phyloP scores from a whole-genome alignment of 2,113 vertebrate genomes.

The Uropsilus gracilis region DNA sequence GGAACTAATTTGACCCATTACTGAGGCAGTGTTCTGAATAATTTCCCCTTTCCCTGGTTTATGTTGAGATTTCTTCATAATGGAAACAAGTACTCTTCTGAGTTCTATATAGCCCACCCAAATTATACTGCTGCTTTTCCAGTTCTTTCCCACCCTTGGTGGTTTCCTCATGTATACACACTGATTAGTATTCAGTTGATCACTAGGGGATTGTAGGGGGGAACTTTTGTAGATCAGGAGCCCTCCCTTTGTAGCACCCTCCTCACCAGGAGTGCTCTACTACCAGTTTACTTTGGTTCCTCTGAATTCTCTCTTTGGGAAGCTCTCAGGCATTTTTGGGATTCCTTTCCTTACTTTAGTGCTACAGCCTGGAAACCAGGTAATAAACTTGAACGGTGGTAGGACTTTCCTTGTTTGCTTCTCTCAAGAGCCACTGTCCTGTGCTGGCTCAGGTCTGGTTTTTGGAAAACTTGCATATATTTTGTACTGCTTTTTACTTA shows the following conservation, averaged over 20 bases:
- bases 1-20: not conserved
- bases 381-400: fast-evolving
- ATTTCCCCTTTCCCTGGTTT: not conserved
- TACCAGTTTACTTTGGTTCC: not conserved
- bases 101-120: not conserved
- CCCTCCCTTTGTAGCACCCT: not conserved
- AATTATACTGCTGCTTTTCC: not conserved
- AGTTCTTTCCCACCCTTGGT: not conserved
- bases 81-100: not conserved
- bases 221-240: not conserved
- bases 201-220: not conserved
- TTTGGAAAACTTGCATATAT: not conserved
- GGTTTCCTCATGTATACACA: not conserved
- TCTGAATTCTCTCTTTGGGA: not conserved
- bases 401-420: not conserved
- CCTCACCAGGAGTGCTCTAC: not conserved
- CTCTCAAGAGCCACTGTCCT: not conserved
- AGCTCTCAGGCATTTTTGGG: not conserved
- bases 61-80: not conserved
- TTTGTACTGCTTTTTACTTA: not conserved
- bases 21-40: not conserved
- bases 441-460: not conserved
- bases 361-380: not conserved
- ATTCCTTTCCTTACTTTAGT: not conserved
- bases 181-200: not conserved